Evolutionary conservation across 2,113 vertebrate genomes (phyloP).

Genomic region (Pardalotus punctatus): DNA sequence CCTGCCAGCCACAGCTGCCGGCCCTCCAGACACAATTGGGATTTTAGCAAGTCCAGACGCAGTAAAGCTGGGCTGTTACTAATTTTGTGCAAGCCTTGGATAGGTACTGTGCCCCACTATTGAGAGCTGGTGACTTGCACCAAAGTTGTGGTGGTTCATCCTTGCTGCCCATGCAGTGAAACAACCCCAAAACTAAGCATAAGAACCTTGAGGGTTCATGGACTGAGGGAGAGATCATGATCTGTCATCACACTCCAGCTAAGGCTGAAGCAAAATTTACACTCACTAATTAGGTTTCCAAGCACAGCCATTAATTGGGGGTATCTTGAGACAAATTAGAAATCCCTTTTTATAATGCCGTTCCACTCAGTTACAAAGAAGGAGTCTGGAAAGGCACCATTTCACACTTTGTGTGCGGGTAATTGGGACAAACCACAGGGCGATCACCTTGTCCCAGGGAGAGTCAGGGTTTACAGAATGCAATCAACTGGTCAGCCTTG

Average conservation of each 20-base stretch:
- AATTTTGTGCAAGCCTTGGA: background rate
- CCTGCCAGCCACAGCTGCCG: constrained; percentile 46
- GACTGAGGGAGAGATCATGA: background rate
- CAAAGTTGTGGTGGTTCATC: background rate
- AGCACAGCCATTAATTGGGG: background rate
- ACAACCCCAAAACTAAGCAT: accelerated
- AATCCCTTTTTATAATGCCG: background rate
- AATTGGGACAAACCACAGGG: background rate
- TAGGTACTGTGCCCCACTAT: background rate
- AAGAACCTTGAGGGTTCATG: background rate
- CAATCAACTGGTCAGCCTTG: background rate
- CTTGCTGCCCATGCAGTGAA: accelerated
- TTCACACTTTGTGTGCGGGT: background rate
- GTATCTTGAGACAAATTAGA: background rate
- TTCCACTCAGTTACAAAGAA: background rate
- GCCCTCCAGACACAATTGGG: background rate
- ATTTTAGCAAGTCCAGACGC: background rate
- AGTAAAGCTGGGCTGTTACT: background rate
- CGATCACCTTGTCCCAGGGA: background rate
- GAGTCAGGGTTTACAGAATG: background rate
- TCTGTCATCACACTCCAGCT: background rate
- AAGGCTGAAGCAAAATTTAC: background rate
- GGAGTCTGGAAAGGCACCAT: background rate
- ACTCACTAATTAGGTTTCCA: background rate
- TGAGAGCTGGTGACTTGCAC: background rate